Percentiles rank a stretch among this genome's conserved stretches.
These are phyloP conservation scores for Cyclura pinguis DNA, from an alignment of 2,797 vertebrate genomes.

Conservation along the genomic window DNA sequence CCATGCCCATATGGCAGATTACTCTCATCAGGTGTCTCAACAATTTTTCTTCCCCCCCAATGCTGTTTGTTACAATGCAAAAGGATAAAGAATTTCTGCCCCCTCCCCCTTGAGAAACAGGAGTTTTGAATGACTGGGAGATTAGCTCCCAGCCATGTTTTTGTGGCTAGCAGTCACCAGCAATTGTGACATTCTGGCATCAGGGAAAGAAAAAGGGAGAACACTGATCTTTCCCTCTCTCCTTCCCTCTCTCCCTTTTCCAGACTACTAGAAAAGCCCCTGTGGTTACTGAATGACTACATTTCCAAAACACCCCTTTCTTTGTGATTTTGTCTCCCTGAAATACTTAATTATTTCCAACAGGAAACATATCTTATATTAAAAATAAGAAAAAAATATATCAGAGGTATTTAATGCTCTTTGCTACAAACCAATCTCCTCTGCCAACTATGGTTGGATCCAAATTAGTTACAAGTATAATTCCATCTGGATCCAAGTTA, in stretches of 20 bases:
- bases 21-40: no score
- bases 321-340: background rate
- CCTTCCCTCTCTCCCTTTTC: background rate
- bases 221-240: background rate
- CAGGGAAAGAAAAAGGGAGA: background rate
- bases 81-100: background rate
- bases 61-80: background rate
- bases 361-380: background rate
- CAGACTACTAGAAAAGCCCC: background rate
- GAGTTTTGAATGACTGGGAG: no score
- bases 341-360: background rate
- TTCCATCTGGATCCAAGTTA: no score
- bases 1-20: no score
- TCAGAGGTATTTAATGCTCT: background rate
- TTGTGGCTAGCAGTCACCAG: background rate
- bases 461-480: no score
- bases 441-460: no score
- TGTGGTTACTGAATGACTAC: background rate
- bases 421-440: background rate
- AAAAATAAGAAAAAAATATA: no score
- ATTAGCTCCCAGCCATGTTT: background rate
- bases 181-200: background rate
- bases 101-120: no score
- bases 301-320: background rate
- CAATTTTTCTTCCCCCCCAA: no score